A percentile compares a stretch with the other conserved stretches of the same genome.
Conservation (phyloP, 2,113 vertebrate genomes). For the Odontophorus gujanensis region DNA sequence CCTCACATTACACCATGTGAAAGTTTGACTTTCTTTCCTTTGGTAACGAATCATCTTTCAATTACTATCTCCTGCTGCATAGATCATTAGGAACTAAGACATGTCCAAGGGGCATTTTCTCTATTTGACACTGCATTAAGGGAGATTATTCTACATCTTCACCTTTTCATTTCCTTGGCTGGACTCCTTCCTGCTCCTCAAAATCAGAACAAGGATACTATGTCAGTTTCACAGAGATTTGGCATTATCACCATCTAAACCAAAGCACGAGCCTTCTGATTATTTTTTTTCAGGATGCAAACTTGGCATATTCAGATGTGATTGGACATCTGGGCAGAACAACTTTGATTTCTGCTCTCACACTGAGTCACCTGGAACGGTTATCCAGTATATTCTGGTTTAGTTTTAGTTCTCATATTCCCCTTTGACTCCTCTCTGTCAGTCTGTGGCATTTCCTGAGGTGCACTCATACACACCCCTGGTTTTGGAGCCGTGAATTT, state of each 20-base stretch:
- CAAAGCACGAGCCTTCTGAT: background rate
- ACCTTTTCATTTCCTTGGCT: background rate
- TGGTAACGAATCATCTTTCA: background rate
- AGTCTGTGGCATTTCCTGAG: background rate
- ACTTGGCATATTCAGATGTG: background rate
- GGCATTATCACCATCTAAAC: background rate
- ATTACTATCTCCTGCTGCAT: background rate
- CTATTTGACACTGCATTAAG: background rate
- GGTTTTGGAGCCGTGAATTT: background rate
- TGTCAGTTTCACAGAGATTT: background rate
- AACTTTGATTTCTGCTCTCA: background rate
- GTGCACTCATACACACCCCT: background rate
- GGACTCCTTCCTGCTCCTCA: background rate
- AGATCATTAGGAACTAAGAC: background rate
- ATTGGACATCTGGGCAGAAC: background rate
- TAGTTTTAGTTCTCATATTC: background rate
- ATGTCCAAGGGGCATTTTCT: background rate
- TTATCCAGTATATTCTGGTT: background rate
- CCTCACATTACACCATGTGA: background rate
- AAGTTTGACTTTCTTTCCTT: background rate
- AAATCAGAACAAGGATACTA: background rate
- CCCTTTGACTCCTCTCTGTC: background rate
- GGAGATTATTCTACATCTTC: background rate
- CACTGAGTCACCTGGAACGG: background rate
- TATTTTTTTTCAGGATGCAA: background rate